Evolutionary conservation across 2,888 invertebrate species (phyloP).

Genomic region (Cerceris rybyensis): DNA sequence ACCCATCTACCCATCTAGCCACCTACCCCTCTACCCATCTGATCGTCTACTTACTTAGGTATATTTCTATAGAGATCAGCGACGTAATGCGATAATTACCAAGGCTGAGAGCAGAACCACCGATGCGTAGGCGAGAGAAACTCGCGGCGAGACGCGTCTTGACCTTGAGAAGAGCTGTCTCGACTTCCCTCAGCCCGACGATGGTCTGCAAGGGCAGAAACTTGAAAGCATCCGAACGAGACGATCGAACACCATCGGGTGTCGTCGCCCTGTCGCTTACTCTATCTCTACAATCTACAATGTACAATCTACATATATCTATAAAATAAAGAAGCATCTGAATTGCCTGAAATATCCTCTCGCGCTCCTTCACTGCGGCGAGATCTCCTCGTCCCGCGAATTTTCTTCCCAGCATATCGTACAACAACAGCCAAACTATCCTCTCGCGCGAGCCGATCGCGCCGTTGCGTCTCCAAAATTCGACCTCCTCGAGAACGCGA

Average conservation of each 20-base stretch:
- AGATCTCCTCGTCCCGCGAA: constrained; percentile 78
- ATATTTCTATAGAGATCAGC: background rate
- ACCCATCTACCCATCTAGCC: no score
- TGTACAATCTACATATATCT: no score
- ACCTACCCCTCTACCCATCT: no score
- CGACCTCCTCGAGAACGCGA: constrained; percentile 85
- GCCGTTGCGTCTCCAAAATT: constrained; percentile 84
- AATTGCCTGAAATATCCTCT: constrained; percentile 63
- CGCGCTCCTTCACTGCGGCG: constrained; percentile 57
- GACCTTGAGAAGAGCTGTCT: constrained; percentile 86
- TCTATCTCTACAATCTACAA: no score
- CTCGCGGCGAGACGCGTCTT: constrained; percentile 89
- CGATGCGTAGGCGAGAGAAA: constrained; percentile 89
- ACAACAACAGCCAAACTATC: constrained; percentile 87
- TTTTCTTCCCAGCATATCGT: constrained; percentile 87
- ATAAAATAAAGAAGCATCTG: background rate
- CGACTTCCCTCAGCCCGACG: constrained; percentile 83
- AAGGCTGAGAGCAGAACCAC: constrained; percentile 87
- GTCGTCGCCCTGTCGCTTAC: no score
- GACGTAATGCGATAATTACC: constrained; percentile 66
- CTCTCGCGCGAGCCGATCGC: constrained; percentile 79
- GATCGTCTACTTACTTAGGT: no score
- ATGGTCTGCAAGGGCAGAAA: constrained; percentile 50
- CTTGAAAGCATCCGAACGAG: background rate
- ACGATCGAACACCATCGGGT: no score